Evolutionary conservation across 2,888 invertebrate species (phyloP), one percentile per base, ranked within the genome.

Genomic region (Stictocephala bisonia): DNA sequence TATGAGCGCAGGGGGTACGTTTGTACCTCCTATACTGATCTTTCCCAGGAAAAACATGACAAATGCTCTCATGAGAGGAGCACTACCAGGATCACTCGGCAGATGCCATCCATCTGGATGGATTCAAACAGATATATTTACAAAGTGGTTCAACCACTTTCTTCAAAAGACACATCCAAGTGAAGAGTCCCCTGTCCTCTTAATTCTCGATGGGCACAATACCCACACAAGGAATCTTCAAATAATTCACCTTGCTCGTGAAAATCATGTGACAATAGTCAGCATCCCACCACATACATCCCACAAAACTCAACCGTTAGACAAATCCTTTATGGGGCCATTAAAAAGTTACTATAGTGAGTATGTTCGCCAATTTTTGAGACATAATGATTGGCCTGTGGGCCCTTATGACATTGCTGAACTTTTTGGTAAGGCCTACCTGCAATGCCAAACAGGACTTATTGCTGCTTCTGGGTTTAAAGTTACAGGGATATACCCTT

Each of bases 21-120:
- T 75, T 78, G 76, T 84, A n/a, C 82, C 82, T 3, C 83, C 83
- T 2, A 73, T 80, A 27, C 73, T 83, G 11, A 80, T 83, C 67
- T 83, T 82, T 77, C 78, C 79, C 0, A 53, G 82, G 3, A 81
- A 82, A 73, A 79, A 81, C 35, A 80, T 81, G 78, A 81, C 82
- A 56, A 71, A 74, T 0, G 77, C 80, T 27, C 73, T 83, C 13
- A 74, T 81, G 70, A 77, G 81, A 66, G 80, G 78, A 24, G 80
- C 81, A n/a, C 82, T 81, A 64, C 76, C 79, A 27, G 80, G 79
- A 31, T 68, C 79, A 27, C 76, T 80, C 15, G 78, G 74, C 64
- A 78, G 69, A 58, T 80, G 79, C 71, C 80, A 82, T 73, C 75
- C 77, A 74, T 74, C 75, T 75, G 81, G 81, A 15, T 82, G 81